Evolutionary conservation across 35 echinoderm and acorn worm genomes (phyloP), one percentile per base, ranked within the genome.

Genomic region (Heliocidaris tuberculata): DNA sequence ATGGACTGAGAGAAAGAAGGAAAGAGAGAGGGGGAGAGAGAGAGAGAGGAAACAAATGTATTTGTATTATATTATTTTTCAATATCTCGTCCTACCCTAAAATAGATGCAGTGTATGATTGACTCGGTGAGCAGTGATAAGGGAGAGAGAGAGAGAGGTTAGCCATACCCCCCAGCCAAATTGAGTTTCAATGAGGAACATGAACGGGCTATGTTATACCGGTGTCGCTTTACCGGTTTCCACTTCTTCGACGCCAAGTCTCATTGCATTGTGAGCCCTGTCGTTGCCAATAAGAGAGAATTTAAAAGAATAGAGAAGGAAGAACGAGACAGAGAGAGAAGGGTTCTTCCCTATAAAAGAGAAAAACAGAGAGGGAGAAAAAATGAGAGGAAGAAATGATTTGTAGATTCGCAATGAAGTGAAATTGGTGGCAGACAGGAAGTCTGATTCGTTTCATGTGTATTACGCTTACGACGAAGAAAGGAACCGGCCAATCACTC

Each of bases 181-280:
- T 48, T 47, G 31, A 89, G 65, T 78, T 48, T 89, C 87, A 48
- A 48, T 89, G 87, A 89, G 87, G 87, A 89, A 89, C 87, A 89
- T 89, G 87, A 89, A 89, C 87, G 31, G 87, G 31, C 31, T 89
- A 89, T 89, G 87, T 89, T 32, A 89, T 48, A 89, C 87, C 47
- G 87, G 87, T 89, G 87, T 89, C 87, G 47, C 47, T 89, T 89
- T 48, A 89, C 87, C 87, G 47, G 87, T 48, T 89, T 89, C 47
- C 87, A 89, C 87, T 47, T 89, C 31, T 48, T 47, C 47, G 87
- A 89, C 87, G 31, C 87, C 87, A 48, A 48, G 31, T 47, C 47
- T 47, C 87, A 89, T 89, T 32, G 87, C 87, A 89, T 89, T 89
- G 87, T 89, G 47, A 47, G 87, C 13, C 87, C 87, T 89, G 87